phyloP scores from a whole-genome alignment of 37 sponge, comb jelly and placozoan genomes.

The Petrosia ficiformis region DNA sequence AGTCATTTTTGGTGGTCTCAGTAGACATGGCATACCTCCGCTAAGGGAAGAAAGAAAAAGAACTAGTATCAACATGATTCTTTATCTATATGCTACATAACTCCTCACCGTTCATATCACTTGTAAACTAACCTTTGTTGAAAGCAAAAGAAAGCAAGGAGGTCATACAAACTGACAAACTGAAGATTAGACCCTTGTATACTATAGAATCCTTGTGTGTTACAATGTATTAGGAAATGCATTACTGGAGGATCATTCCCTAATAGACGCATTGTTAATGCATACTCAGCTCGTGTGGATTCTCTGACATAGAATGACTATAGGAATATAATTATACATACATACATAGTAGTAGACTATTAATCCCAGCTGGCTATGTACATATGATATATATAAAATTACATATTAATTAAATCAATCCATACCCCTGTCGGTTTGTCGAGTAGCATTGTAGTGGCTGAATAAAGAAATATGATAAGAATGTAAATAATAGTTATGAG shows the following conservation, averaged over 20 bases:
- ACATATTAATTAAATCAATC: neutral
- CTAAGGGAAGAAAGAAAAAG: slow-evolving; percentile 14
- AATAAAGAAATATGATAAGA: neutral
- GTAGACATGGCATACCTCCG: slow-evolving; percentile 87
- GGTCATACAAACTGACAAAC: slow-evolving; percentile 69
- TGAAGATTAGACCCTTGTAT: slow-evolving; percentile 83
- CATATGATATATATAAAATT: too few species aligned
- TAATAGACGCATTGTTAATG: slow-evolving; percentile 60
- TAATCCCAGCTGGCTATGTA: neutral
- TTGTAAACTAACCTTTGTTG: slow-evolving; percentile 51
- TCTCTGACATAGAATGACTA: slow-evolving; percentile 76
- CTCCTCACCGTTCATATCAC: too few species aligned
- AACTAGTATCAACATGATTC: neutral
- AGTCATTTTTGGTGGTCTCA: slow-evolving; percentile 58
- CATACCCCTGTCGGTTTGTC: slow-evolving; percentile 67
- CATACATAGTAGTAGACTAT: neutral
- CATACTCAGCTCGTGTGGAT: slow-evolving; percentile 64
- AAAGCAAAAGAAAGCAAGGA: slow-evolving; percentile 84
- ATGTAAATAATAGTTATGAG: neutral
- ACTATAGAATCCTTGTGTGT: slow-evolving; percentile 46
- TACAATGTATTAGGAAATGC: slow-evolving; percentile 70
- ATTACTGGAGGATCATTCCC: slow-evolving; percentile 50
- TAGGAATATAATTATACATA: slow-evolving; percentile 1
- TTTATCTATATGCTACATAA: neutral
- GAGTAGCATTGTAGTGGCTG: slow-evolving; percentile 56